Evolutionary conservation across 2,113 vertebrate species (phyloP).

Genomic region (Anseranas semipalmata): DNA sequence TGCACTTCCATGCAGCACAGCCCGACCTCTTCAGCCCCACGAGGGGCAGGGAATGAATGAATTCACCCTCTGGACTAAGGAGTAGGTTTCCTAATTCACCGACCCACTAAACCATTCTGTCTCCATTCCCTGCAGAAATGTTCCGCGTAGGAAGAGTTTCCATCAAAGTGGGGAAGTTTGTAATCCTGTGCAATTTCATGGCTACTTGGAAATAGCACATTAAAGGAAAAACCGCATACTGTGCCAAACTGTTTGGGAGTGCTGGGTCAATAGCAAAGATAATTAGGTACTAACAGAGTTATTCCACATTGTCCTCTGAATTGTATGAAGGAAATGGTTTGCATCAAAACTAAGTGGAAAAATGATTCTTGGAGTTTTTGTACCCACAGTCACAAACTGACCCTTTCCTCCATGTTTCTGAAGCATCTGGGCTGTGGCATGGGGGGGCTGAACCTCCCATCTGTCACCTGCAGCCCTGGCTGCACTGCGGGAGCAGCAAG

Average conservation of each 20-base stretch:
- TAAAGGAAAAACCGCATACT: neutral
- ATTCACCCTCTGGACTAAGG: neutral
- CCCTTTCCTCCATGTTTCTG: too few species aligned
- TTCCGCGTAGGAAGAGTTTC: neutral
- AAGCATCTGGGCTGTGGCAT: neutral
- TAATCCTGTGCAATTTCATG: neutral
- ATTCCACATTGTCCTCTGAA: neutral
- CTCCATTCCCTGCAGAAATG: neutral
- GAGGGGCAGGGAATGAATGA: neutral
- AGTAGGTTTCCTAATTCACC: neutral
- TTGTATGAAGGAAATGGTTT: neutral
- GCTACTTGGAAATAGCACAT: neutral
- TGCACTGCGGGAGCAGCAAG: neutral
- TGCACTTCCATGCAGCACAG: neutral
- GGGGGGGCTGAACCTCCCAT: neutral
- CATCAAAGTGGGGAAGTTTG: neutral
- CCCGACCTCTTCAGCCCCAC: neutral
- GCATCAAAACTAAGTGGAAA: neutral
- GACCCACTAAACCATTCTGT: neutral
- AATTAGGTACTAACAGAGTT: slow-evolving; percentile 23
- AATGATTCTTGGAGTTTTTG: neutral
- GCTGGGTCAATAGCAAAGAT: slow-evolving; percentile 19
- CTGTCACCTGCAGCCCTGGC: neutral
- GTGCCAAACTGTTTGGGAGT: neutral
- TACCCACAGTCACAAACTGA: neutral